Conservation (phyloP, 2,888 invertebrate species). For the Alloscopus bannaensis region DNA sequence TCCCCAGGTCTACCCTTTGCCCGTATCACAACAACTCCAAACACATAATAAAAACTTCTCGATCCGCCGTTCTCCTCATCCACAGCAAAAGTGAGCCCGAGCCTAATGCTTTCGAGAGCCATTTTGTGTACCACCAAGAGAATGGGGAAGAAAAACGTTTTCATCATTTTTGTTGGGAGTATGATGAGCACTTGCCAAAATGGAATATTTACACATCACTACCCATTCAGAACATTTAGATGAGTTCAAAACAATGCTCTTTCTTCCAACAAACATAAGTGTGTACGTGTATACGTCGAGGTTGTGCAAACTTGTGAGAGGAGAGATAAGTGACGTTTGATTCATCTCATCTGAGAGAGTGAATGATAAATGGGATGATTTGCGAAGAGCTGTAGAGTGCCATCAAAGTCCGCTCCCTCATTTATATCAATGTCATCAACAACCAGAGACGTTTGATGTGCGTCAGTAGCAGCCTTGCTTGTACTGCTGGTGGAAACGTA, state of each 20-base stretch:
- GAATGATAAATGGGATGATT: slow-evolving; percentile 54
- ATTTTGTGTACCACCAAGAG: too few species aligned
- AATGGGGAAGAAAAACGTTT: slow-evolving; percentile 48
- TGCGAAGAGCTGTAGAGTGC: slow-evolving; percentile 13
- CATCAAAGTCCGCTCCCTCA: slow-evolving; percentile 12
- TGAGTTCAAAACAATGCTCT: slow-evolving; percentile 35
- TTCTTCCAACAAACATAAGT: background rate
- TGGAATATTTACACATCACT: slow-evolving; percentile 59
- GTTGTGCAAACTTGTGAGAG: background rate
- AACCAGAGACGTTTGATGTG: too few species aligned
- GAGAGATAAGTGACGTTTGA: background rate
- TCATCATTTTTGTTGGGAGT: slow-evolving; percentile 32
- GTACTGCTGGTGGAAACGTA: too few species aligned
- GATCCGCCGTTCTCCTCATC: too few species aligned
- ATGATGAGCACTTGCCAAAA: slow-evolving; percentile 62
- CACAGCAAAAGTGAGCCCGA: too few species aligned
- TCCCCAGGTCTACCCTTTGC: too few species aligned
- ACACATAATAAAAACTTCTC: too few species aligned
- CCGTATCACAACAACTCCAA: too few species aligned
- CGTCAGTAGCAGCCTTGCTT: too few species aligned
- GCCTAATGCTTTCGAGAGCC: too few species aligned
- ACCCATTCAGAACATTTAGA: slow-evolving; percentile 57
- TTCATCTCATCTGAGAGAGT: slow-evolving; percentile 53
- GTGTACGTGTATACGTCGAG: background rate
- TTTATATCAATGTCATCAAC: too few species aligned